Base-by-base conservation (phyloP, 2,113 vertebrate genomes). In the Orcinus orca region DNA sequence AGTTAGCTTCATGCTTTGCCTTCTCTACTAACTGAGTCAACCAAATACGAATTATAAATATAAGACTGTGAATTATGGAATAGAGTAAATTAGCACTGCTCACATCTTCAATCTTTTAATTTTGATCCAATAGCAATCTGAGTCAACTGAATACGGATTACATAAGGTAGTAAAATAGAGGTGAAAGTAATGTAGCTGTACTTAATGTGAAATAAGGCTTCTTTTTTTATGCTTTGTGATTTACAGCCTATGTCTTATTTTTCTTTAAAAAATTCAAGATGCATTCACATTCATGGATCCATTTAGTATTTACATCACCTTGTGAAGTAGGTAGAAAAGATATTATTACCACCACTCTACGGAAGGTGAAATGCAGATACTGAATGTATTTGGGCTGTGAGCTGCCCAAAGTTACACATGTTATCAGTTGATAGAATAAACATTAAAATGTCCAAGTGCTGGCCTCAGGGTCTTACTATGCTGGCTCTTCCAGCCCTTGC, bases 1-100 rank as follows among this genome's bases (percentile, higher is more conserved):
- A 96, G 36, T 93, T 81, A 79, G 60, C 50, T 84, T 74, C 38
- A 41, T 33, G 29, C 85, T 92, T 94, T 97, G 62, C 41, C 6
- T 55, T 93, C 47, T 80, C 68, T 85, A 62, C 71, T 44, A 44
- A 44, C 44, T 44, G 38, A 95, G n/a, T 88, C 55, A 87, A 44
- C 8, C 31, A 93, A 73, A 84, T 88, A 97, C 47, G 10, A 17
- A 60, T 95, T 86, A 53, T 25, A 80, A 55, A 55, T 53, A 70
- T 67, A 93, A 63, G 23, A 70, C 0, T 53, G 29, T 44, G 6
- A 84, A 91, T 50, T 89, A 65, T 95, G 8, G 25, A 55, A 83
- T 83, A 70, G 67, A 90, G 92, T 88, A 92, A 92, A 92, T 96
- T 82, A 89, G 36, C 36, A 47, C 67, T 53, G 55, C 36, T 87